Conservation (phyloP, 2,888 invertebrate genomes). For the Tridacna crocea region DNA sequence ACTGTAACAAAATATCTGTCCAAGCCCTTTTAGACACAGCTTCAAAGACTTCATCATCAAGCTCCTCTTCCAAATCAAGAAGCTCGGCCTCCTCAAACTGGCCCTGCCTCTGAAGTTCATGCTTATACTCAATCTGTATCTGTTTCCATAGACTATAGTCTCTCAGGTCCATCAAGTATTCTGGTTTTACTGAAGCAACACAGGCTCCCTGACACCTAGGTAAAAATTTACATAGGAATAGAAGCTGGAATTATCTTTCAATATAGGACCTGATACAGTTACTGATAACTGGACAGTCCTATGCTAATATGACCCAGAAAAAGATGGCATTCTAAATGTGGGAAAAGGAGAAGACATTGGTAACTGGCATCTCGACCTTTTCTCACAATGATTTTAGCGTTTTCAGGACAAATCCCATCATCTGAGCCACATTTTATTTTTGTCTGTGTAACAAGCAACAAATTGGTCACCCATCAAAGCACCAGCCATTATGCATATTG, state of each 20-base stretch:
- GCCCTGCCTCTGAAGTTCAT: constrained; percentile 69
- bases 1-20: constrained; percentile 83
- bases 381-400: too few relatives aligned
- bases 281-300: too few relatives aligned
- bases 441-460: too few relatives aligned
- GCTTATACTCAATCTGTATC: constrained; percentile 75
- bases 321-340: too few relatives aligned
- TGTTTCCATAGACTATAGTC: constrained; percentile 82
- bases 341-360: too few relatives aligned
- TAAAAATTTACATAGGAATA: background rate
- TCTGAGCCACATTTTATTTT: too few relatives aligned
- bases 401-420: too few relatives aligned
- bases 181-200: constrained; percentile 82
- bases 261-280: too few relatives aligned
- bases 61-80: constrained; percentile 75
- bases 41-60: constrained; percentile 83
- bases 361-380: too few relatives aligned
- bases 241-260: background rate
- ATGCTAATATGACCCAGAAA: too few relatives aligned
- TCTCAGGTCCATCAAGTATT: constrained; percentile 82
- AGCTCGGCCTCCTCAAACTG: constrained; percentile 66
- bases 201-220: constrained; percentile 83
- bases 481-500: too few relatives aligned
- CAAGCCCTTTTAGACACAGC: constrained; percentile 83
- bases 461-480: too few relatives aligned